Percentiles rank a stretch among this genome's conserved stretches.
Conservation (phyloP, 2,113 vertebrate species). For the Apus apus region DNA sequence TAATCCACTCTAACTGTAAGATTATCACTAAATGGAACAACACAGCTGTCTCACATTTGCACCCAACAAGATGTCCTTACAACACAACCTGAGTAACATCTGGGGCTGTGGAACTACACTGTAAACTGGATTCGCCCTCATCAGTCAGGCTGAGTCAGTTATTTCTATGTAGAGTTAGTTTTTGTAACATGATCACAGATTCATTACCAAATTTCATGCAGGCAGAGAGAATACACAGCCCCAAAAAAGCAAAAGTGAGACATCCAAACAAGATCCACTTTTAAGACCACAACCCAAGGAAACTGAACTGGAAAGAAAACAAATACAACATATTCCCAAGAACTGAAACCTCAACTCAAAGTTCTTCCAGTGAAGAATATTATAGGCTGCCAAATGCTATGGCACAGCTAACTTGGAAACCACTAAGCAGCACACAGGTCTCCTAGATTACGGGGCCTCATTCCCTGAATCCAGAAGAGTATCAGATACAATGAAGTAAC, state of each 20-base stretch:
- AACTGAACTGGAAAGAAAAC: not conserved
- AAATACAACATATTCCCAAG: not conserved
- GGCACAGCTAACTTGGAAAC: not conserved
- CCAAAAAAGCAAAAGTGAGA: not conserved
- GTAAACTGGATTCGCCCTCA: not conserved
- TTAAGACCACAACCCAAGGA: not conserved
- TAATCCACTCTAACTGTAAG: not conserved
- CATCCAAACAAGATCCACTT: not conserved
- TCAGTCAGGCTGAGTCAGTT: not conserved
- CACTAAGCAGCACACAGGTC: not conserved
- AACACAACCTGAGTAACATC: not conserved
- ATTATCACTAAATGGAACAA: not conserved
- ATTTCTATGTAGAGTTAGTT: not conserved
- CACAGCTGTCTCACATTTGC: not conserved
- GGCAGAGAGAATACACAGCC: not conserved
- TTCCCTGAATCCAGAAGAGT: not conserved
- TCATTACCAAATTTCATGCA: fast-evolving
- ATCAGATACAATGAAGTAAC: not conserved
- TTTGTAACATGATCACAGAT: not conserved
- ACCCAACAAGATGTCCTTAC: not conserved
- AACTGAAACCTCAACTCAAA: not conserved
- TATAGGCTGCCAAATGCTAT: not conserved
- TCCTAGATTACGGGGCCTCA: not conserved
- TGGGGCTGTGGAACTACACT: not conserved
- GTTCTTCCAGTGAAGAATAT: not conserved